phyloP scores from a whole-genome alignment of 2,888 invertebrate species.

The Hoplodrina blanda region DNA sequence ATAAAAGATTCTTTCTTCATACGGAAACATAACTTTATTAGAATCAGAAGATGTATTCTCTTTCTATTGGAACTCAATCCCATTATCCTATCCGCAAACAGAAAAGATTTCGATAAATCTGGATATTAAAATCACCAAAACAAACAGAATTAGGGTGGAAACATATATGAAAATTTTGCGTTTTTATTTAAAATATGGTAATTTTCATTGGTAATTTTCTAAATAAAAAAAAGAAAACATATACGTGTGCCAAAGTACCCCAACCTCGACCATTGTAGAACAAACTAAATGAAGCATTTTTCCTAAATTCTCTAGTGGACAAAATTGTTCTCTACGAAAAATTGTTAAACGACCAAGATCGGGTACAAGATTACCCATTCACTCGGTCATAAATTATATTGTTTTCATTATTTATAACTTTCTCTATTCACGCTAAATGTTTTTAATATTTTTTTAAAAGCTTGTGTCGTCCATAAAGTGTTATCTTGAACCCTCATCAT shows the following conservation, averaged over 20 bases:
- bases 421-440: conserved; percentile 60
- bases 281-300: conserved; percentile 37
- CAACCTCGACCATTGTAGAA: conserved; percentile 19
- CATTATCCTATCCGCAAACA: conserved; percentile 48
- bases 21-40: conserved; percentile 49
- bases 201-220: too few relatives aligned
- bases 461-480: conserved; percentile 55
- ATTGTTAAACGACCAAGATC: conserved; percentile 56
- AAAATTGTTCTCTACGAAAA: conserved; percentile 49
- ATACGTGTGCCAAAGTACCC: conserved; percentile 5
- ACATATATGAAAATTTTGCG: not conserved
- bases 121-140: conserved; percentile 27
- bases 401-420: conserved; percentile 62
- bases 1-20: conserved; percentile 31
- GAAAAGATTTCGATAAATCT: conserved; percentile 41
- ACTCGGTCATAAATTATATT: conserved; percentile 60
- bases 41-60: conserved; percentile 47
- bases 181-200: not conserved
- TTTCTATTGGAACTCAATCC: conserved; percentile 45
- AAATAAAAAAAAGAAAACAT: not conserved
- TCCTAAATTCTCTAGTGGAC: conserved; percentile 37
- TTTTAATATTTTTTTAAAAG: conserved; percentile 65
- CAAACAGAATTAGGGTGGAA: not conserved
- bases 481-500: conserved; percentile 65
- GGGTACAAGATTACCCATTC: conserved; percentile 52